Percentiles rank a stretch among this genome's conserved stretches.
Evolutionary conservation across 2,797 vertebrate genomes (phyloP).

Genomic region (Scolopax bukidnonensis): DNA sequence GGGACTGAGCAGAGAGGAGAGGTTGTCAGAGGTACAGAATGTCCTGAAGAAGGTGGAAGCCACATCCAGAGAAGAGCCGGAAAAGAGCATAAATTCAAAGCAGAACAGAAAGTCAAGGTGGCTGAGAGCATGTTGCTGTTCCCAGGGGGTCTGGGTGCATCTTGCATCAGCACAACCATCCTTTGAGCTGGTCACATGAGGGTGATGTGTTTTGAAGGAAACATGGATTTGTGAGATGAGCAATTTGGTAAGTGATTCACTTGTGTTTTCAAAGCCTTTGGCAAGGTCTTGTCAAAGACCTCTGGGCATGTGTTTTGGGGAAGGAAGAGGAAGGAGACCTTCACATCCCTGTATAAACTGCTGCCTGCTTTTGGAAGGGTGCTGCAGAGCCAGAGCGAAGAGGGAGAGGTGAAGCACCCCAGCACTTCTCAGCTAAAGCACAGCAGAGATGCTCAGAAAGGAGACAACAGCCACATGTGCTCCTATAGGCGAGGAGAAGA

Average conservation of each 20-base stretch:
- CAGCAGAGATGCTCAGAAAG: neutral
- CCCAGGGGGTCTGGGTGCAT: neutral
- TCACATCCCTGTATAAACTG: neutral
- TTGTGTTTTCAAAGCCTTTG: neutral
- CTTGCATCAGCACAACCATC: neutral
- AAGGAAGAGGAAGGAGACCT: neutral
- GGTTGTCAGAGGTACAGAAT: neutral
- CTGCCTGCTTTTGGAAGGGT: neutral
- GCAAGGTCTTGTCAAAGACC: neutral
- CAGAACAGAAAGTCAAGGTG: neutral
- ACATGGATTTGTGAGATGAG: neutral
- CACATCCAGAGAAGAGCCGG: neutral
- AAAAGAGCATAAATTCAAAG: slow-evolving; percentile 35
- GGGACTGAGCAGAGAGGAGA: neutral
- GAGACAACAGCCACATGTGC: accelerated
- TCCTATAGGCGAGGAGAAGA: neutral
- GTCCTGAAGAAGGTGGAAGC: slow-evolving; percentile 25
- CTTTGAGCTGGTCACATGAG: neutral
- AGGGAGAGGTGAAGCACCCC: neutral
- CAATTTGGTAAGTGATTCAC: neutral
- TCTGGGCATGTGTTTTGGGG: accelerated
- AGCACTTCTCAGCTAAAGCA: neutral
- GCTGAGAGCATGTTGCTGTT: accelerated
- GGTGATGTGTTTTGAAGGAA: neutral
- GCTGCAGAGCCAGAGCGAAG: neutral